Percentiles rank a stretch among this genome's conserved stretches.
Conservation (phyloP, 2,888 invertebrate species). For the Endomychus coccineus region DNA sequence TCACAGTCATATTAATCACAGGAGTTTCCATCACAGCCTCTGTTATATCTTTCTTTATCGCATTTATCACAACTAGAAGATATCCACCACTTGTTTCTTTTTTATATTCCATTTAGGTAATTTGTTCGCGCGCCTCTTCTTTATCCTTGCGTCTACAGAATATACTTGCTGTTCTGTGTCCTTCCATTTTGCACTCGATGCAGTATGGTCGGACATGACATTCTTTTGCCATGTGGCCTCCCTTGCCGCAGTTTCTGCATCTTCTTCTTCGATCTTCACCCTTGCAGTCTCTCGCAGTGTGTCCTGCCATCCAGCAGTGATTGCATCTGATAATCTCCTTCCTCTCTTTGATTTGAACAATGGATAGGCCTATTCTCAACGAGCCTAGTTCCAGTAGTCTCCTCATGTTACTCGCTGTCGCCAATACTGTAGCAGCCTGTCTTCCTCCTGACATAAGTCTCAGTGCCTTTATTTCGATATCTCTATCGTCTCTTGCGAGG, state of each 20-base stretch:
- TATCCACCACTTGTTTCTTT: too few species aligned
- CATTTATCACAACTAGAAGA: too few species aligned
- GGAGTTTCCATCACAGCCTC: too few species aligned
- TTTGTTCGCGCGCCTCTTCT: too few species aligned
- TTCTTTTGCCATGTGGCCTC: slow-evolving; percentile 3
- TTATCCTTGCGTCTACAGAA: too few species aligned
- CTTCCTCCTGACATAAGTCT: not conserved
- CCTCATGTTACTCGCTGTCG: not conserved
- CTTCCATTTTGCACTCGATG: not conserved
- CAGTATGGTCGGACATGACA: slow-evolving; percentile 3
- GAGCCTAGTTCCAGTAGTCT: not conserved
- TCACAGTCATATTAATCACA: too few species aligned
- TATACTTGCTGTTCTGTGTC: not conserved
- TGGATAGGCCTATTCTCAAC: not conserved
- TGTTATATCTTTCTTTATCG: too few species aligned
- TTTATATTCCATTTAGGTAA: too few species aligned
- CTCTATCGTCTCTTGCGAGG: not conserved
- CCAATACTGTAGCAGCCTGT: not conserved
- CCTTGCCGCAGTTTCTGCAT: slow-evolving; percentile 3
- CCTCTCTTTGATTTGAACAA: slow-evolving; percentile 3
- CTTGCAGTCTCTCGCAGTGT: not conserved
- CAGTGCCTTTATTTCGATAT: not conserved
- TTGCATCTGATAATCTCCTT: slow-evolving; percentile 2
- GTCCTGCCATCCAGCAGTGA: slow-evolving; percentile 1
- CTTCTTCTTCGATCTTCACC: slow-evolving; percentile 2